These are phyloP conservation scores for Tineola bisselliella DNA, from an alignment of 2,888 invertebrate species.

Conservation along the genomic window DNA sequence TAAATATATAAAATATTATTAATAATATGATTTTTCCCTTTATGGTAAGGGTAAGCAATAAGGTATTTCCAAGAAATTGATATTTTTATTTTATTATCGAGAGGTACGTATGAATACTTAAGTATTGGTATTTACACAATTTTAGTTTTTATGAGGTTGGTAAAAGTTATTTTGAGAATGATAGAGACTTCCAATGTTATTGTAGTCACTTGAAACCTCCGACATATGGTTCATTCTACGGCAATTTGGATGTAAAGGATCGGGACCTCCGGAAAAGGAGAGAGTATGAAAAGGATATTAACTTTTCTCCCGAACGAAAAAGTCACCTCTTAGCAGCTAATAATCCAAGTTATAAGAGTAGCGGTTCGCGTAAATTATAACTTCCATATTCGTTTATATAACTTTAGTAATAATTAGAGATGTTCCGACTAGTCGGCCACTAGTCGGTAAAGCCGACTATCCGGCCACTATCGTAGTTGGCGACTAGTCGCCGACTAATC, in stretches of 20 bases:
- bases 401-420: too few relatives aligned
- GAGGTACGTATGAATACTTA: too few relatives aligned
- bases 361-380: not conserved
- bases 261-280: constrained; percentile 1
- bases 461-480: too few relatives aligned
- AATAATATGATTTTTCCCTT: not conserved
- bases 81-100: not conserved
- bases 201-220: not conserved
- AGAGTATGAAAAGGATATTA: constrained; percentile 12
- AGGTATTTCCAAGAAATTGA: not conserved
- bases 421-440: too few relatives aligned
- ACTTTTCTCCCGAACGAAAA: constrained; percentile 5
- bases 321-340: not conserved
- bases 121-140: too few relatives aligned
- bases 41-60: not conserved
- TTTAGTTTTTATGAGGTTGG: too few relatives aligned
- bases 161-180: too few relatives aligned
- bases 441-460: too few relatives aligned
- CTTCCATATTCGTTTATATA: too few relatives aligned
- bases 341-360: not conserved
- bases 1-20: too few relatives aligned
- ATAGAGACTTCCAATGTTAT: too few relatives aligned
- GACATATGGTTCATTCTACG: not conserved
- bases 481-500: too few relatives aligned
- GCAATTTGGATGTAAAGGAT: constrained; percentile 3